phyloP scores from a whole-genome alignment of 2,888 invertebrate species.

The Andrena hattorfiana region DNA sequence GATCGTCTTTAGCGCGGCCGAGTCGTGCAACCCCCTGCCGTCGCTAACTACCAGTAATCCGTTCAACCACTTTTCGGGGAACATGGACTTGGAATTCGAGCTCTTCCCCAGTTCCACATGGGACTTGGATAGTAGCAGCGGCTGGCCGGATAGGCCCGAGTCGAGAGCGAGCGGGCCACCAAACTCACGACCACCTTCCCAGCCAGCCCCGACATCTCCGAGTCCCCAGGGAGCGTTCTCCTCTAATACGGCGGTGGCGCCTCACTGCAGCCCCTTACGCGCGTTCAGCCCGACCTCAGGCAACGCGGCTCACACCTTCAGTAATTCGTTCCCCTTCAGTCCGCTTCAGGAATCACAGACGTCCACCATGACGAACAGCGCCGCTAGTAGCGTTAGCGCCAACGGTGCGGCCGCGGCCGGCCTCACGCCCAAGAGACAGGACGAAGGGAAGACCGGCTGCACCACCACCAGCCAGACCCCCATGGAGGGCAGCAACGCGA shows the following conservation, averaged over 20 bases:
- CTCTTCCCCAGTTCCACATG: conserved; percentile 89
- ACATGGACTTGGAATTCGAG: conserved; percentile 89
- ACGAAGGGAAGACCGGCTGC: conserved; percentile 69
- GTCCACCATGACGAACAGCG: conserved; percentile 79
- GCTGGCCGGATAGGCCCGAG: conserved; percentile 86
- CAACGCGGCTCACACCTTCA: conserved; percentile 86
- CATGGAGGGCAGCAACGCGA: conserved; percentile 41
- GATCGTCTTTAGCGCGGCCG: conserved; percentile 80
- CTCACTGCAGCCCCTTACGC: conserved; percentile 86
- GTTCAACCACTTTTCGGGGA: conserved; percentile 81
- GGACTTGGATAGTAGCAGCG: conserved; percentile 84
- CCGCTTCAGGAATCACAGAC: conserved; percentile 87
- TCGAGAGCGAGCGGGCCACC: conserved; percentile 88
- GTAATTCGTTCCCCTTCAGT: conserved; percentile 88
- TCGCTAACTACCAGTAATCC: conserved; percentile 77
- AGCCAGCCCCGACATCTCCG: conserved; percentile 86
- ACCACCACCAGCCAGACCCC: conserved; percentile 45
- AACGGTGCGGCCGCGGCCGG: conserved; percentile 81
- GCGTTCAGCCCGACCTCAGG: conserved; percentile 85
- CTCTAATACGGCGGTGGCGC: conserved; percentile 86
- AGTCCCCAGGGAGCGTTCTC: conserved; percentile 82
- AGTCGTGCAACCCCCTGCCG: conserved; percentile 82
- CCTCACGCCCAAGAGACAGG: conserved; percentile 77
- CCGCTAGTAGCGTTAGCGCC: conserved; percentile 73
- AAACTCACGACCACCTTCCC: conserved; percentile 88